Evolutionary conservation across 2,888 invertebrate species (phyloP), one percentile per base, ranked within the genome.

Genomic region (Hedya salicella): DNA sequence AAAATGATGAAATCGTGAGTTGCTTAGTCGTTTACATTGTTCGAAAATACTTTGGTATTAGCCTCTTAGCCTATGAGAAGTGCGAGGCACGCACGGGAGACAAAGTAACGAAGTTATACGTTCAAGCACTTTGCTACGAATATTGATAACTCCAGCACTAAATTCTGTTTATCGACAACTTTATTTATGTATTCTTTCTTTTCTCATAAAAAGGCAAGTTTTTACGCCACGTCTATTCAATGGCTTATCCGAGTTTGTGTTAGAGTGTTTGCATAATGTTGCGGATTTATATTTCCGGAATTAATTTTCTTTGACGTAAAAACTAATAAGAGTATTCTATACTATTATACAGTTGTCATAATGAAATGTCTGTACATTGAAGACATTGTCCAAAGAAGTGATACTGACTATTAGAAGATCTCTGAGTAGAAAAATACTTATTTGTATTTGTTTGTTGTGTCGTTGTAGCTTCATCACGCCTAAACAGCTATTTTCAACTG

Each of bases 61-160:
- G 49, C 2, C 42, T 50, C 63, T 44, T 21, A 5, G 63, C 13
- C 3, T 64, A 36, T 21, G 14, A 30, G 44, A 19, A 49, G 16
- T 49, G n/a, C 16, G 17, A 32, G 40, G 21, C 62, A 30, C 56
- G 49, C 62, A 48, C 36, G n/a, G 17, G 40, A 54, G 39, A 48
- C 60, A 14, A 25, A 36, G 17, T 49, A 52, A 44, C 32, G 36
- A 25, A 36, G 50, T 64, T 59, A 57, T 49, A 42, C 50, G 64
- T 64, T 44, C 57, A 21, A 59, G 44, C 57, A 50, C 50, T 64
- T 59, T 64, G 64, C 59, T 19, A 16, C 44, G 57, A 59, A 64
- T 64, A 64, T 64, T 64, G 57, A 50, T 57, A 64, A 59, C 42
- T 48, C 17, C 25, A 49, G 30, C 42, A 64, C 63, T 64, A 64